Conservation (phyloP, 2,797 vertebrate genomes). For the Ctenosaura bakeri region DNA sequence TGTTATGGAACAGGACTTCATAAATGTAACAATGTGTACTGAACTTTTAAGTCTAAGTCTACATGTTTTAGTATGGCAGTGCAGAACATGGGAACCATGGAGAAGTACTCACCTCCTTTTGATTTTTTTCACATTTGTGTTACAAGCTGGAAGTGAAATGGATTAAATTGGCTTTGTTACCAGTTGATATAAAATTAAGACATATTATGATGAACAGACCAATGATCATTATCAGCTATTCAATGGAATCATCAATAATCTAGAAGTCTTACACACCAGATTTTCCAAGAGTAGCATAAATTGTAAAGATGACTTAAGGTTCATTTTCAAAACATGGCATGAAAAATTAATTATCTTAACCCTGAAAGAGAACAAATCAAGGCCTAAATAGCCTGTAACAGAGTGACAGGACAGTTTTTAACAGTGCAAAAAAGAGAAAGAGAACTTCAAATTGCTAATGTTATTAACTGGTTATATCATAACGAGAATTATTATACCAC, state of each 20-base stretch:
- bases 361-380: slow-evolving; percentile 21
- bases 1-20: neutral
- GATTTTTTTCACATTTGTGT: neutral
- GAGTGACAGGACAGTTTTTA: slow-evolving; percentile 23
- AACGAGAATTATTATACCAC: neutral
- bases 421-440: slow-evolving; percentile 31
- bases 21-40: neutral
- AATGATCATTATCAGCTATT: slow-evolving; percentile 26
- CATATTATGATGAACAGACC: neutral
- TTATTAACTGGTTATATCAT: neutral
- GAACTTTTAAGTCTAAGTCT: no score
- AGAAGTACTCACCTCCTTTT: no score
- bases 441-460: neutral
- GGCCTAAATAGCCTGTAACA: slow-evolving; percentile 31
- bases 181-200: slow-evolving; percentile 8
- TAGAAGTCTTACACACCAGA: neutral
- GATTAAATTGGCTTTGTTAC: neutral
- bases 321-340: slow-evolving; percentile 52
- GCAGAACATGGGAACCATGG: neutral
- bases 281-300: slow-evolving; percentile 40
- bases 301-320: slow-evolving; percentile 11
- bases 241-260: slow-evolving; percentile 52
- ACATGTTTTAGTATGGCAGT: neutral
- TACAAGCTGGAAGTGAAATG: neutral
- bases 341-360: slow-evolving; percentile 42